Evolutionary conservation across 2,888 invertebrate genomes (phyloP).

Genomic region (Leucophenga maculata): DNA sequence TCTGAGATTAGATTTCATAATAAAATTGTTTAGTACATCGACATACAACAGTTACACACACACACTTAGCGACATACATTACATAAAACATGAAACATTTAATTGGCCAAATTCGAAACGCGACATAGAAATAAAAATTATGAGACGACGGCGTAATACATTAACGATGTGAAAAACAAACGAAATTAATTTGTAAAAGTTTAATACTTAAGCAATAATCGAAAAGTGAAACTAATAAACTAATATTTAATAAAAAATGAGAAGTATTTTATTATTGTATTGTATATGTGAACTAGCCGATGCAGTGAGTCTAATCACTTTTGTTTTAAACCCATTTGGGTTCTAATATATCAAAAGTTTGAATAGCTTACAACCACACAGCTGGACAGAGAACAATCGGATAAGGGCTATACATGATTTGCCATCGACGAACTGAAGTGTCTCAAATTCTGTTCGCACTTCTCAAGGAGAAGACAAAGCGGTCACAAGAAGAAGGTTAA

Average conservation of each 20-base stretch:
- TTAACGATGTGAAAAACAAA: constrained; percentile 2
- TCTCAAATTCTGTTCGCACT: too few relatives aligned
- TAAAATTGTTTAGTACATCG: constrained; percentile 1
- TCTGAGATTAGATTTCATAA: constrained; percentile 9
- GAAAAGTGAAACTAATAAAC: constrained; percentile 27
- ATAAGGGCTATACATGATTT: too few relatives aligned
- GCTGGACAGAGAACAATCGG: too few relatives aligned
- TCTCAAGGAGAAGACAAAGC: too few relatives aligned
- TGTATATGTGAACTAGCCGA: too few relatives aligned
- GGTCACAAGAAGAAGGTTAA: too few relatives aligned
- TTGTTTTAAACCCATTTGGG: too few relatives aligned
- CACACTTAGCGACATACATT: not conserved
- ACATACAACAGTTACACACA: not conserved
- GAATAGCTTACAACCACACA: too few relatives aligned
- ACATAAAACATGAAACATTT: constrained; percentile 3
- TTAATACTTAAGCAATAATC: constrained; percentile 23
- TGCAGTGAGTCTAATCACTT: too few relatives aligned
- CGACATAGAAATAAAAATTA: not conserved
- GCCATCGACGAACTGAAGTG: too few relatives aligned
- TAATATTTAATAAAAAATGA: constrained; percentile 16
- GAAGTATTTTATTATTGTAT: not conserved
- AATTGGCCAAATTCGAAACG: constrained; percentile 3
- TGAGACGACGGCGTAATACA: not conserved
- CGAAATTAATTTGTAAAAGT: constrained; percentile 24
- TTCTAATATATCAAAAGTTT: too few relatives aligned